phyloP scores from a whole-genome alignment of 2,113 vertebrate genomes.

The Aviceda subcristata region DNA sequence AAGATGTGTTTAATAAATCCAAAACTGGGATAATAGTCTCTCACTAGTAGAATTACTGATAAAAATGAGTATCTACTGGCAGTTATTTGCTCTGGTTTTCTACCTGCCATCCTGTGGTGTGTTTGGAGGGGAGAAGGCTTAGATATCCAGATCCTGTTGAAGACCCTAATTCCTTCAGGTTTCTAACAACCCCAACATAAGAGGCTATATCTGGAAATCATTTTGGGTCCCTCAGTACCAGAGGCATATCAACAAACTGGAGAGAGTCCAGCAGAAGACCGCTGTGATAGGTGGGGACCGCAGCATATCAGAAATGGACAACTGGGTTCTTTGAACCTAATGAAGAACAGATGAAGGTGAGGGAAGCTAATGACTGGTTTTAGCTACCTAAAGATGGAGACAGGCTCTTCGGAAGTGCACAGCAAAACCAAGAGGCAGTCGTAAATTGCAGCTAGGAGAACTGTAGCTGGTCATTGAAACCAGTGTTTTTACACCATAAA shows the following conservation, averaged over 20 bases:
- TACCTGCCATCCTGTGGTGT: neutral
- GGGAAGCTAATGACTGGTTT: neutral
- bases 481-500: neutral
- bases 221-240: neutral
- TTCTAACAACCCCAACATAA: neutral
- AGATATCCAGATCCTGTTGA: neutral
- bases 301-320: neutral
- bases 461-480: neutral
- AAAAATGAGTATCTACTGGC: neutral
- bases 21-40: neutral
- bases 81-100: neutral
- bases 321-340: neutral
- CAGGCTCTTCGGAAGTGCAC: neutral
- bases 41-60: neutral
- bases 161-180: neutral
- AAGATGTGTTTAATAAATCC: neutral
- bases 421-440: neutral
- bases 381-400: neutral
- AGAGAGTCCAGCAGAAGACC: neutral
- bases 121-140: neutral
- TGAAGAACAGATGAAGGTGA: neutral
- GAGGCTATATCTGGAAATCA: neutral
- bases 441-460: neutral
- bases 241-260: neutral
- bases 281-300: rapidly evolving